phyloP scores from a whole-genome alignment of 2,888 invertebrate species.

The Drosophila vallismaia region DNA sequence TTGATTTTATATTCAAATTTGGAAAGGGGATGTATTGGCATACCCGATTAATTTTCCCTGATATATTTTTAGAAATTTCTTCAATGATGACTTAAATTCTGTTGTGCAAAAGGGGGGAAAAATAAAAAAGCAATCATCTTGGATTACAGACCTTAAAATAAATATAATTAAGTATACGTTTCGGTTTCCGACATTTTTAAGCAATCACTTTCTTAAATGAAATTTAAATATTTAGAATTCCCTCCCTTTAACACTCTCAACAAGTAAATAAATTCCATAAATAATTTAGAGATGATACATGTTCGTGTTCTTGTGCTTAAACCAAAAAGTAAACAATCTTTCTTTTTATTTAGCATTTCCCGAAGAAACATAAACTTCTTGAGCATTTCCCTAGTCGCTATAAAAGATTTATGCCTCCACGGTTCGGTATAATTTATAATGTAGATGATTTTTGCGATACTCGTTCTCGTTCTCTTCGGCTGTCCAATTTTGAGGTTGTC shows the following conservation, averaged over 20 bases:
- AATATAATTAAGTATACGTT: background rate
- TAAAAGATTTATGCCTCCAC: constrained; percentile 26
- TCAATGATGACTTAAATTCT: background rate
- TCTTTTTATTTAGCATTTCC: background rate
- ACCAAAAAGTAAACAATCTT: constrained; percentile 3
- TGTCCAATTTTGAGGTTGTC: constrained; percentile 6
- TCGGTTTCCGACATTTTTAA: background rate
- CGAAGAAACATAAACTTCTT: constrained; percentile 8
- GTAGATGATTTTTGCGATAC: constrained; percentile 19
- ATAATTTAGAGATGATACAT: background rate
- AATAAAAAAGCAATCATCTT: background rate
- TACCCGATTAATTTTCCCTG: background rate
- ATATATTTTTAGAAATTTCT: background rate
- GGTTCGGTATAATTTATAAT: constrained; percentile 23
- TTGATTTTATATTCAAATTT: constrained; percentile 9
- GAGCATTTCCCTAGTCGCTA: constrained; percentile 20
- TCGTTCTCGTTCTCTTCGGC: background rate
- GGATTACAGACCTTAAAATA: background rate
- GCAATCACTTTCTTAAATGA: background rate
- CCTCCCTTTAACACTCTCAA: background rate
- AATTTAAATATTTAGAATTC: background rate
- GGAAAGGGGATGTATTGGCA: background rate
- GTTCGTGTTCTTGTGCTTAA: background rate
- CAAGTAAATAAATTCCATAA: constrained; percentile 12
- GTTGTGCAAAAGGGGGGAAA: no score